A percentile compares a stretch with the other conserved stretches of the same genome.
These are phyloP conservation scores for Drosophila setosimentum DNA, from an alignment of 2,888 invertebrate species.

Conservation along the genomic window DNA sequence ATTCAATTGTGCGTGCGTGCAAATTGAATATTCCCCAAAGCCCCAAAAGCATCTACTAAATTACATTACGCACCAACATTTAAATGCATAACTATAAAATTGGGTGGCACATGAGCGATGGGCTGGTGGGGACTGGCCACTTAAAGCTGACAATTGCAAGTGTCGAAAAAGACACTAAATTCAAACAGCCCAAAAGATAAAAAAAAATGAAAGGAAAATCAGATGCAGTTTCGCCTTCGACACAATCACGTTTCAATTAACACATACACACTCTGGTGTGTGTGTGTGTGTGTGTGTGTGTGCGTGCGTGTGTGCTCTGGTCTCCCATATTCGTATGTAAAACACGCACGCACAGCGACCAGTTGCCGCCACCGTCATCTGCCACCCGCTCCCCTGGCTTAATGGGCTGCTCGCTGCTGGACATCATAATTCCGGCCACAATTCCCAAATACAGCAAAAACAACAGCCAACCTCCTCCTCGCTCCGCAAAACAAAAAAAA, in stretches of 20 bases:
- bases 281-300: neutral
- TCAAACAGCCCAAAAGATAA: constrained; percentile 4
- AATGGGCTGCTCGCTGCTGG: constrained; percentile 56
- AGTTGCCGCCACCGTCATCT: neutral
- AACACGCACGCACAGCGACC: constrained; percentile 71
- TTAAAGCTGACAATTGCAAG: constrained; percentile 60
- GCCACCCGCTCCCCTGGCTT: constrained; percentile 32
- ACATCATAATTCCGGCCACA: constrained; percentile 78
- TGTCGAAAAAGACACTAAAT: constrained; percentile 60
- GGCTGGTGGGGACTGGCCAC: neutral
- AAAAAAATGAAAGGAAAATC: constrained; percentile 11
- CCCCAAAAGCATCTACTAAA: constrained; percentile 79
- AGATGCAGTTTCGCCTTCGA: constrained; percentile 25
- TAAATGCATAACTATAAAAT: constrained; percentile 55
- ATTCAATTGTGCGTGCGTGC: constrained; percentile 83
- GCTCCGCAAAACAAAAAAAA: constrained; percentile 8
- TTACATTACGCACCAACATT: constrained; percentile 73
- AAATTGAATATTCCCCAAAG: constrained; percentile 83
- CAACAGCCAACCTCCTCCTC: constrained; percentile 47
- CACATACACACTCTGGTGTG: constrained; percentile 53
- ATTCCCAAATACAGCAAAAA: constrained; percentile 79
- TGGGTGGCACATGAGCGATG: neutral
- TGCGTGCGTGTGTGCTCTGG: neutral
- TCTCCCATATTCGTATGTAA: constrained; percentile 73
- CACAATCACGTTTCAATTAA: constrained; percentile 79